Evolutionary conservation across 2,113 vertebrate species (phyloP), one percentile per base, ranked within the genome.

Genomic region (Fukomys damarensis): DNA sequence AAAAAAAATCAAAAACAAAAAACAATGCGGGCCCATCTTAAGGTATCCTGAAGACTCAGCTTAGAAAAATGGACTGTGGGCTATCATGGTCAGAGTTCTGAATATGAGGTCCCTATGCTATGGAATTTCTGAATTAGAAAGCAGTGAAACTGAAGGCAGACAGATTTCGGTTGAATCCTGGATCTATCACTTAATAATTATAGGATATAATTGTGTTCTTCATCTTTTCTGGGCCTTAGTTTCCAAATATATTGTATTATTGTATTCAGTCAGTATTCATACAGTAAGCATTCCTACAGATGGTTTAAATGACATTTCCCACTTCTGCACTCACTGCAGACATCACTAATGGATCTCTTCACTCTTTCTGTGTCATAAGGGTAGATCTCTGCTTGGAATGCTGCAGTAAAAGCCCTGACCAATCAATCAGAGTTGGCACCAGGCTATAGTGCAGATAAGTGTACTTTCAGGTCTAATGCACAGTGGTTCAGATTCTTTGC

Each of bases 1-100:
- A n/a, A n/a, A n/a, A n/a, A n/a, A n/a, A n/a, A n/a, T n/a, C n/a
- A n/a, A n/a, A n/a, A n/a, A n/a, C n/a, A n/a, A n/a, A n/a, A n/a
- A n/a, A n/a, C n/a, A 16, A 2, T 35, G 0, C 19, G 17, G 14
- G 28, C 7, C 30, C 24, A 14, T 12, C 59, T 26, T 0, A 3
- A 43, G 13, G 12, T 56, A 12, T 43, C 20, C 63, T 43, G 6
- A 4, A 59, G 58, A 91, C 11, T 32, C 68, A 43, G 26, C 22
- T n/a, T 52, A 65, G 30, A 68, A 54, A 38, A 30, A 10, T n/a
- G 46, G 11, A 41, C 41, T 56, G 41, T 46, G 5, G 24, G 1
- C 6, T 63, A 22, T 58, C 19, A 28, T 0, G 5, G 26, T 14
- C 46, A n/a, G 7, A 12, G 46, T 52, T 84, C 63, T 81, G 13